These are phyloP conservation scores for Aelia acuminata DNA, from an alignment of 2,888 invertebrate genomes.

Conservation along the genomic window DNA sequence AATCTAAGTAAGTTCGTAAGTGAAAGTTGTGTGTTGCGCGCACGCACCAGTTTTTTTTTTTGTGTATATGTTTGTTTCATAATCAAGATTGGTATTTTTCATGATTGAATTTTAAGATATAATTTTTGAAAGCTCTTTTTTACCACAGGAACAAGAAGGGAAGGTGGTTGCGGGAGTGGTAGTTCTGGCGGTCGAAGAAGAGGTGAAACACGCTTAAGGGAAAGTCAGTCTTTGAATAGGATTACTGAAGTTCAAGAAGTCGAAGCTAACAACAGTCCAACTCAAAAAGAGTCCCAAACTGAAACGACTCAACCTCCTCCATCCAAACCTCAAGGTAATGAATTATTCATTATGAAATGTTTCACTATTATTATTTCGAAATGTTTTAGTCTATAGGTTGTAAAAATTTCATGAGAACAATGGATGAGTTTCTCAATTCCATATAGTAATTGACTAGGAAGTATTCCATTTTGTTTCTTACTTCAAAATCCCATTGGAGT, in stretches of 20 bases:
- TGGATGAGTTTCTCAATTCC: not conserved
- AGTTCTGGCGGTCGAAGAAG: conserved; percentile 71
- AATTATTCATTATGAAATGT: not conserved
- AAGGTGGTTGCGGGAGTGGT: conserved; percentile 68
- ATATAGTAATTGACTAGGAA: not conserved
- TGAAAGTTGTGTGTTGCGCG: too few species aligned
- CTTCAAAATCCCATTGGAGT: not conserved
- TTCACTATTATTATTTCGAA: not conserved
- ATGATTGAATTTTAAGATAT: too few species aligned
- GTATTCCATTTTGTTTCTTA: not conserved
- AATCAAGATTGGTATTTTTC: too few species aligned
- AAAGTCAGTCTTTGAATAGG: conserved; percentile 87
- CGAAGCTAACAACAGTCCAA: conserved; percentile 27
- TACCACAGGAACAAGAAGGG: conserved; percentile 44
- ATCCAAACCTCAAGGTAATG: conserved; percentile 47
- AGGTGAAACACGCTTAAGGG: conserved; percentile 79
- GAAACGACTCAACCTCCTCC: not conserved
- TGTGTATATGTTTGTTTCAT: too few species aligned
- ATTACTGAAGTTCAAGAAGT: conserved; percentile 79
- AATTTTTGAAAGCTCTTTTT: not conserved
- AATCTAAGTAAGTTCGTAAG: too few species aligned
- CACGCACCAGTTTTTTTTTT: too few species aligned
- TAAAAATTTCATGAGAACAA: not conserved
- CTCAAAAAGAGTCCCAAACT: conserved; percentile 40
- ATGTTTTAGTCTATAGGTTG: not conserved